These are phyloP conservation scores for Vireo griseus DNA, from an alignment of 2,797 vertebrate genomes.

Conservation along the genomic window DNA sequence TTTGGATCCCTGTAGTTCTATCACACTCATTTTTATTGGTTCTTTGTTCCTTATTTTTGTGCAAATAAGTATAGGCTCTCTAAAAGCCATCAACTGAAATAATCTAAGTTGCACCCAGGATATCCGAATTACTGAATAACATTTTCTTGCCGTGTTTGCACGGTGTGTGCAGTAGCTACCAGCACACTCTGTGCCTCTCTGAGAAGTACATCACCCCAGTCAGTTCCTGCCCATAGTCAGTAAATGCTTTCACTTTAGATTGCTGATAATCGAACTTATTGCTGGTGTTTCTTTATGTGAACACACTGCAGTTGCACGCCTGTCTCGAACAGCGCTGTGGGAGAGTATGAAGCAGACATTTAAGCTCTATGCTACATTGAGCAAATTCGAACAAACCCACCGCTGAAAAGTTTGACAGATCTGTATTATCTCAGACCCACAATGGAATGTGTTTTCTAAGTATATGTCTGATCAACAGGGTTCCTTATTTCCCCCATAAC, in stretches of 20 bases:
- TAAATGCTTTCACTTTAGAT: neutral
- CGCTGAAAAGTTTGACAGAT: neutral
- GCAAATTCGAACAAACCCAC: neutral
- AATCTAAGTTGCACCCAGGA: neutral
- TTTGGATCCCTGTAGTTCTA: neutral
- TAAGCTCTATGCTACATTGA: fast-evolving
- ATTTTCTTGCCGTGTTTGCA: neutral
- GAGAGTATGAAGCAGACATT: neutral
- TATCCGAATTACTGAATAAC: neutral
- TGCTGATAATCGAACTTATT: neutral
- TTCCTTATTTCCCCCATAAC: neutral
- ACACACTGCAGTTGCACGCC: neutral
- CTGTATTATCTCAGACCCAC: neutral
- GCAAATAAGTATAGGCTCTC: neutral
- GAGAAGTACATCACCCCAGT: neutral
- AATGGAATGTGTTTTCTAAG: neutral
- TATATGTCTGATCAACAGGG: neutral
- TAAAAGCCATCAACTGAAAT: neutral
- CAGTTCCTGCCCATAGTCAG: neutral
- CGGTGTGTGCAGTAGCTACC: fast-evolving
- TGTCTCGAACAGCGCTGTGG: fast-evolving
- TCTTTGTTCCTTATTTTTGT: neutral
- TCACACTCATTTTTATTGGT: fast-evolving
- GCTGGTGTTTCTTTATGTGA: neutral
- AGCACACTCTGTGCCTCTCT: neutral